phyloP scores from a whole-genome alignment of 2,888 invertebrate species.

The Epinotia bilunana region DNA sequence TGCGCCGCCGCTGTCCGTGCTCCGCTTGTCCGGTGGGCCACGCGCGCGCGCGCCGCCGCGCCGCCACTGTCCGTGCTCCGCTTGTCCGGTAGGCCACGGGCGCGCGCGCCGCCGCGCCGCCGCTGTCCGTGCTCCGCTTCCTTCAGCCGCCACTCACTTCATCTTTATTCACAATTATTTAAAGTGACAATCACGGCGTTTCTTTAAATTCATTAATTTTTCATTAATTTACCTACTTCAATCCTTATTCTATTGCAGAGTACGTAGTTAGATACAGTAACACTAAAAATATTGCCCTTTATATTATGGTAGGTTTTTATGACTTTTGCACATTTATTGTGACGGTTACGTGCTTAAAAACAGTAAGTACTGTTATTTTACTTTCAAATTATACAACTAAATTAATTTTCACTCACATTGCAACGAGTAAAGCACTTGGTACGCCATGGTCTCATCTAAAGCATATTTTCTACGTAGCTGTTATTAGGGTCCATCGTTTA shows the following conservation, averaged over 20 bases:
- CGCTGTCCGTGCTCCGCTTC: no score
- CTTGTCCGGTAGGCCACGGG: no score
- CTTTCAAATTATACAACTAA: background rate
- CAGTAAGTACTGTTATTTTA: background rate
- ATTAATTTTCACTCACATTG: conserved; percentile 46
- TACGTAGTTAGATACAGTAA: conserved; percentile 13
- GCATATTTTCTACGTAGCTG: conserved; percentile 57
- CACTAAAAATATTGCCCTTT: conserved; percentile 7
- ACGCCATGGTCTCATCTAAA: conserved; percentile 62
- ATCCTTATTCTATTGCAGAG: background rate
- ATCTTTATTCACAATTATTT: conserved; percentile 12
- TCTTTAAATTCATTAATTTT: background rate
- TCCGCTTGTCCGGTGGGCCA: no score
- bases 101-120: no score
- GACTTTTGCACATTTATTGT: background rate
- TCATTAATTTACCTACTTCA: background rate
- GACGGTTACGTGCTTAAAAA: background rate
- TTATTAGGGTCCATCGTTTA: conserved; percentile 58
- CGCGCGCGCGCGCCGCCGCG: no score
- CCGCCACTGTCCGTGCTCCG: no score
- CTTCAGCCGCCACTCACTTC: conserved; percentile 23
- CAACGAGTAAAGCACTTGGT: conserved; percentile 53
- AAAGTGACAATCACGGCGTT: conserved; percentile 2
- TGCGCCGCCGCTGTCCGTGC: no score
- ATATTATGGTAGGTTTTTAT: background rate